Conservation (phyloP, 2,797 vertebrate genomes). For the Limosa lapponica region DNA sequence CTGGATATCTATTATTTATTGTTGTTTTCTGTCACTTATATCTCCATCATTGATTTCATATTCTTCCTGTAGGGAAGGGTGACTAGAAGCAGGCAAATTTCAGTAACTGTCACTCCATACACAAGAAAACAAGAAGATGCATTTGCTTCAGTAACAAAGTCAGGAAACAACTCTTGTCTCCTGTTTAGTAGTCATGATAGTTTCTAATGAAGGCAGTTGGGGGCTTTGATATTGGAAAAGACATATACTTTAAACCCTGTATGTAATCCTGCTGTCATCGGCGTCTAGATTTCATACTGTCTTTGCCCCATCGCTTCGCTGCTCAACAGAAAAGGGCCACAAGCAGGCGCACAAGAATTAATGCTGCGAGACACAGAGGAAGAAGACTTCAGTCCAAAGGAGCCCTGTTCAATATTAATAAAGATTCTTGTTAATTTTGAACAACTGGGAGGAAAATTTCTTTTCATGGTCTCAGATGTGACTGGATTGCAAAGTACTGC, state of each 20-base stretch:
- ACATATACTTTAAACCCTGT: neutral
- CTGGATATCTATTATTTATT: neutral
- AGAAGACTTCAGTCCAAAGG: neutral
- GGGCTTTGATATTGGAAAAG: neutral
- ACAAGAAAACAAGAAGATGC: neutral
- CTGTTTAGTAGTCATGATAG: neutral
- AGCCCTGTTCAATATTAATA: neutral
- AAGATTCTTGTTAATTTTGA: neutral
- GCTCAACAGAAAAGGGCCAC: neutral
- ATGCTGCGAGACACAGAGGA: neutral
- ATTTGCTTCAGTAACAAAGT: neutral
- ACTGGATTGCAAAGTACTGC: neutral
- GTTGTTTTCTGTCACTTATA: neutral
- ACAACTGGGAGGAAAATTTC: neutral
- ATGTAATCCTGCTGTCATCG: neutral
- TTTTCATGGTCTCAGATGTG: neutral
- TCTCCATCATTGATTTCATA: neutral
- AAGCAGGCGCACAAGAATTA: neutral
- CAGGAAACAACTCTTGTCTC: neutral
- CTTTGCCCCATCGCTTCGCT: neutral
- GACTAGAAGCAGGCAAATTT: neutral
- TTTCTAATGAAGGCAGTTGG: neutral
- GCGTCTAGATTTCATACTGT: neutral
- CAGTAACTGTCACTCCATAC: neutral
- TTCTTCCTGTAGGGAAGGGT: neutral